Evolutionary conservation across 1,140 invertebrate genomes (phyloP).

Genomic region (Frieseomelitta varia): DNA sequence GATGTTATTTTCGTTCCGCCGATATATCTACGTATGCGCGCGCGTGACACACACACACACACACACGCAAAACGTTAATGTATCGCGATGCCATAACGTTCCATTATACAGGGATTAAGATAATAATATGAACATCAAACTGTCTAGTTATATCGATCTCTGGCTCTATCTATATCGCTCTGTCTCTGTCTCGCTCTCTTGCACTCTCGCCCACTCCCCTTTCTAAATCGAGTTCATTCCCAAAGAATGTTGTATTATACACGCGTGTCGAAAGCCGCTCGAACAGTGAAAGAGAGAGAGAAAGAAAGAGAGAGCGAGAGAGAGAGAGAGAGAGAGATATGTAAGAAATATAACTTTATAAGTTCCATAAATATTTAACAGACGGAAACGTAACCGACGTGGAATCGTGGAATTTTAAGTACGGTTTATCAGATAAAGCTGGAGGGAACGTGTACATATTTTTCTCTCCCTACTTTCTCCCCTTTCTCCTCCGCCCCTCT

Average conservation of each 20-base stretch:
- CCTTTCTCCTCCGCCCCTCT: rapidly evolving
- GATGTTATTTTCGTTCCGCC: background rate
- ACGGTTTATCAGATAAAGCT: constrained; percentile 13
- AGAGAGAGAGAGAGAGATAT: background rate
- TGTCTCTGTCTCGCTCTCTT: no score
- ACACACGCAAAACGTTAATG: constrained; percentile 10
- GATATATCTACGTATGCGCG: no score
- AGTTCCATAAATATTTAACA: constrained; percentile 21
- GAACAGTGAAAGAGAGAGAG: background rate
- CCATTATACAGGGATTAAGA: constrained; percentile 41
- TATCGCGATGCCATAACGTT: constrained; percentile 28
- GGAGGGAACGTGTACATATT: background rate
- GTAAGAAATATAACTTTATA: background rate
- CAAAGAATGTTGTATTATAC: background rate
- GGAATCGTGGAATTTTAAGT: background rate
- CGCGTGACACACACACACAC: no score
- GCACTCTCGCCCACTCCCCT: no score
- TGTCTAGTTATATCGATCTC: constrained; percentile 38
- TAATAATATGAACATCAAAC: constrained; percentile 43
- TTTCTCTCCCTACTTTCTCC: background rate
- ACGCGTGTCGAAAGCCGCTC: background rate
- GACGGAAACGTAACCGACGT: background rate
- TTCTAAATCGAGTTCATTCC: constrained; percentile 9
- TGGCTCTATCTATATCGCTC: background rate
- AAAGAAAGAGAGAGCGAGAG: background rate